Percentiles rank a stretch among this genome's conserved stretches.
Evolutionary conservation across 2,113 vertebrate genomes (phyloP).

Genomic region (Oryzias curvinotus): DNA sequence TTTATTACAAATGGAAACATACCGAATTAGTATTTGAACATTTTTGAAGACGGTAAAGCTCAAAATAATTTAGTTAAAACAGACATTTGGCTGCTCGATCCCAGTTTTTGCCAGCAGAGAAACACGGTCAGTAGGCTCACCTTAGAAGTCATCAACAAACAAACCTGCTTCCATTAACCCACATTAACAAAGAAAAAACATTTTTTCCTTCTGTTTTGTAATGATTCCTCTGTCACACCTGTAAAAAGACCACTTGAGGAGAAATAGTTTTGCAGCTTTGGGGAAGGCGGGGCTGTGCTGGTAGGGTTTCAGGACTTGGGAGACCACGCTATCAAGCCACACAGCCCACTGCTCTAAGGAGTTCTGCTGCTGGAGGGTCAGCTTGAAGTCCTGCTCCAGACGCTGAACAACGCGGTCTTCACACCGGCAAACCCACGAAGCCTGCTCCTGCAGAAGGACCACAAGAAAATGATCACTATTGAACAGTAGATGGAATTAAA

Average conservation of each 20-base stretch:
- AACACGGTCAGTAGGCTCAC: too few relatives aligned
- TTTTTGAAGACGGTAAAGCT: too few relatives aligned
- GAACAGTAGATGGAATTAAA: neutral
- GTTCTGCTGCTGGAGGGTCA: conserved; percentile 94
- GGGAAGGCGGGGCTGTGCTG: conserved; percentile 87
- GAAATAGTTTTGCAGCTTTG: conserved; percentile 90
- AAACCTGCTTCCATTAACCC: too few relatives aligned
- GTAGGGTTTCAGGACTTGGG: conserved; percentile 91
- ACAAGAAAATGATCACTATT: conserved; percentile 1
- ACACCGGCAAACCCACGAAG: conserved; percentile 92
- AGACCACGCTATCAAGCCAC: conserved; percentile 91
- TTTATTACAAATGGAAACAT: too few relatives aligned
- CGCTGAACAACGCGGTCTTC: conserved; percentile 91
- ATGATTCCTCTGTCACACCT: conserved; percentile 71
- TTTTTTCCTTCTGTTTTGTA: neutral
- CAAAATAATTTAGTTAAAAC: too few relatives aligned
- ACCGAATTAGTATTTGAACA: too few relatives aligned
- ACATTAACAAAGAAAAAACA: neutral
- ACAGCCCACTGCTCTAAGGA: conserved; percentile 93
- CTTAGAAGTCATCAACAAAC: too few relatives aligned
- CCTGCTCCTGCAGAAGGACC: conserved; percentile 82
- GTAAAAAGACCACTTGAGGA: conserved; percentile 96
- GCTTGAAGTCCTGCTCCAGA: conserved; percentile 93
- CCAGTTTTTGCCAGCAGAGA: too few relatives aligned
- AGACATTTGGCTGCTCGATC: too few relatives aligned